These are phyloP conservation scores for Crenuchus spilurus DNA, from an alignment of 2,797 vertebrate species.

Conservation along the genomic window DNA sequence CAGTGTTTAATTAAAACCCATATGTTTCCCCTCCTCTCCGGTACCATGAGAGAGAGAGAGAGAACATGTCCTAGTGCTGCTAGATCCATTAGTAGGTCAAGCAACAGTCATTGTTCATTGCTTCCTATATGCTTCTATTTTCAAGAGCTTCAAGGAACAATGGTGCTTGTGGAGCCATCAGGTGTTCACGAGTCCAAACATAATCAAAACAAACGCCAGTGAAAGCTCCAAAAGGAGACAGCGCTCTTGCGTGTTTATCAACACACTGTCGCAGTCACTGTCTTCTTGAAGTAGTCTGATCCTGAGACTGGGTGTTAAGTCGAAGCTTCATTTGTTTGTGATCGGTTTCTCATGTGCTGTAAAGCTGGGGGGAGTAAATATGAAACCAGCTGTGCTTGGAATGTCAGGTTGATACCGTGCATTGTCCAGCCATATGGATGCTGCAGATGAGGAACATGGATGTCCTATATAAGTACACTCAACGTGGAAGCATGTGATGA, in stretches of 20 bases:
- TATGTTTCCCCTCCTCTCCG: slow-evolving; percentile 60
- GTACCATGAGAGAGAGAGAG: slow-evolving; percentile 15
- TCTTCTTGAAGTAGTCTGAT: slow-evolving; percentile 29
- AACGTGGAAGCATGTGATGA: neutral
- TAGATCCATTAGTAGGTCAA: slow-evolving; percentile 81
- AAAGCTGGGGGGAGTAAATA: slow-evolving; percentile 28
- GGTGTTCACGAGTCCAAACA: slow-evolving; percentile 54
- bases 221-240: slow-evolving; percentile 42
- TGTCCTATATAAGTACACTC: slow-evolving; percentile 52
- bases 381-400: slow-evolving; percentile 65
- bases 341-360: slow-evolving; percentile 43
- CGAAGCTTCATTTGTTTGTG: slow-evolving; percentile 23
- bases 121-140: slow-evolving; percentile 78
- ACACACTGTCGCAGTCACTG: slow-evolving; percentile 5
- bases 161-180: slow-evolving; percentile 58
- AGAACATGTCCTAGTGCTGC: slow-evolving; percentile 62
- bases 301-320: slow-evolving; percentile 10
- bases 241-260: slow-evolving; percentile 11
- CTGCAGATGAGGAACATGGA: slow-evolving; percentile 54
- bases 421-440: slow-evolving; percentile 57
- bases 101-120: slow-evolving; percentile 83
- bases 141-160: slow-evolving; percentile 73
- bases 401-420: slow-evolving; percentile 58
- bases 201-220: slow-evolving; percentile 64
- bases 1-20: slow-evolving; percentile 59